These are phyloP conservation scores for Spicauda simplicius DNA, from an alignment of 2,888 invertebrate genomes.

Conservation along the genomic window DNA sequence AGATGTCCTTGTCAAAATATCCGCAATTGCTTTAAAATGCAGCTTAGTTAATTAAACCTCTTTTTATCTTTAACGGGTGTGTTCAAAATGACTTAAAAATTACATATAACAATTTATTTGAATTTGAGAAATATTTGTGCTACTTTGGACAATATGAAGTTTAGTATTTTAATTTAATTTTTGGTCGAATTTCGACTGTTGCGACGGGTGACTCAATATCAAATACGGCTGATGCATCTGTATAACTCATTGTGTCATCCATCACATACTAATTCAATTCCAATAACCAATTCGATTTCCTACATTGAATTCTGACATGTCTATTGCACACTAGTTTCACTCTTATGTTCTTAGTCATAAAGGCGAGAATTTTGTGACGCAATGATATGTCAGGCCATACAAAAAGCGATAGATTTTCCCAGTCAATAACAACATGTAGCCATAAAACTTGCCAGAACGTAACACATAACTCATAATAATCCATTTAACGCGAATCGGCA, in stretches of 20 bases:
- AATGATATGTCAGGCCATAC: conserved; percentile 11
- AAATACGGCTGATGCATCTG: background rate
- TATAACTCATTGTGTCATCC: conserved; percentile 17
- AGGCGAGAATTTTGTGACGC: background rate
- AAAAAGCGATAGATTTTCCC: conserved; percentile 36
- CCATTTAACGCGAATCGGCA: conserved; percentile 49
- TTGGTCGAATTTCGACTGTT: no score
- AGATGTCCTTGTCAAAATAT: no score
- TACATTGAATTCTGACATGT: conserved; percentile 35
- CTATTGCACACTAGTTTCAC: conserved; percentile 5
- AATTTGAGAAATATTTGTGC: no score
- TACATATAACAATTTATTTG: no score
- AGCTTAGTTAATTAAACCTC: no score
- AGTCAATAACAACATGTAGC: conserved; percentile 37
- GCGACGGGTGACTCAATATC: no score
- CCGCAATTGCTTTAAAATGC: no score
- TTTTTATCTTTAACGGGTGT: no score
- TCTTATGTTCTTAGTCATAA: background rate
- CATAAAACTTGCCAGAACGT: conserved; percentile 35
- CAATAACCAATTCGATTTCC: conserved; percentile 36
- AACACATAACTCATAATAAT: conserved; percentile 47
- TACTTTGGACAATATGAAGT: no score
- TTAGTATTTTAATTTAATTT: no score
- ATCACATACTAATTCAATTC: conserved; percentile 33
- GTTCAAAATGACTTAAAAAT: no score